Evolutionary conservation across 2,888 invertebrate species (phyloP), one percentile per base, ranked within the genome.

Genomic region (Ligdia adustata): DNA sequence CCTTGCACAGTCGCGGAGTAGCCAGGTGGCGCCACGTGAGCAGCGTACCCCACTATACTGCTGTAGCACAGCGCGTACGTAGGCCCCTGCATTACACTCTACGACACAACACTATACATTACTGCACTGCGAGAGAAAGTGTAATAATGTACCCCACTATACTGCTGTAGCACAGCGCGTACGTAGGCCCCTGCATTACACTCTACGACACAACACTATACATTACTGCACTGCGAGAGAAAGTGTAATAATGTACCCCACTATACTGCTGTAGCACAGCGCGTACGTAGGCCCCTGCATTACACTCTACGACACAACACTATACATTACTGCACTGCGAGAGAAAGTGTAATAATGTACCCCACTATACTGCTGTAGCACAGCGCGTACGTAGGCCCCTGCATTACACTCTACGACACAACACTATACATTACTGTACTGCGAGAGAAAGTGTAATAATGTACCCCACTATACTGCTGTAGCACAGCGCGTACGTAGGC

Each of bases 241-340:
- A n/a, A n/a, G n/a, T n/a, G n/a, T n/a, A n/a, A n/a, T n/a, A n/a
- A n/a, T n/a, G 62, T 93, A 94, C 0, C 92, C 93, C 9, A 96
- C 96, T 52, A 97, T 95, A 0, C 94, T 94, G 0, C 96, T 93
- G 71, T 97, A 97, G 62, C 95, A 95, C 0, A 97, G 83, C 0
- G 97, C 97, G 79, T 97, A 98, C 0, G 96, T 95, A 0, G 97
- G 94, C 0, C 97, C 97, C 76, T 96, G 96, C 91, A 96, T 93
- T 39, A 96, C 77, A 0, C 94, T 85, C 91, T 91, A 72, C 0
- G 35, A 64, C 3, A 26, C 4, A n/a, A 9, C n/a, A n/a, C n/a
- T n/a, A n/a, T n/a, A n/a, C n/a, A n/a, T n/a, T n/a, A n/a, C n/a
- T n/a, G n/a, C n/a, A n/a, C n/a, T n/a, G n/a, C n/a, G n/a, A n/a